Conservation (phyloP, 2,113 vertebrate genomes). For the Pluvianellus socialis region DNA sequence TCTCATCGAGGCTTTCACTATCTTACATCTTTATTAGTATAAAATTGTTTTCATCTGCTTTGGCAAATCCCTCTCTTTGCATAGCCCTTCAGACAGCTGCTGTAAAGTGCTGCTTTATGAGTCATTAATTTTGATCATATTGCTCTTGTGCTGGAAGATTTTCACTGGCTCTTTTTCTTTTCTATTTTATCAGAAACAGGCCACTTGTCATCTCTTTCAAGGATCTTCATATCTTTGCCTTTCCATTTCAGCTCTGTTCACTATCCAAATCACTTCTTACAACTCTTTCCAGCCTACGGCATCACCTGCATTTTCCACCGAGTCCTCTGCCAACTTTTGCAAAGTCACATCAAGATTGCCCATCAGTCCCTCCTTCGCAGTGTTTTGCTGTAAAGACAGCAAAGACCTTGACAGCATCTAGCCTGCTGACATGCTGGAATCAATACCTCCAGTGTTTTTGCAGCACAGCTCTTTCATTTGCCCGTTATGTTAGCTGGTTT, state of each 20-base stretch:
- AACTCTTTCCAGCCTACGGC: background rate
- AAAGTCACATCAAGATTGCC: background rate
- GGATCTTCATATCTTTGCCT: background rate
- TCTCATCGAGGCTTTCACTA: background rate
- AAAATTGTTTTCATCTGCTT: slow-evolving; percentile 1
- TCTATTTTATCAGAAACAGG: background rate
- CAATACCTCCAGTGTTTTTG: background rate
- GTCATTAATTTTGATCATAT: slow-evolving; percentile 14
- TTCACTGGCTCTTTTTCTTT: background rate
- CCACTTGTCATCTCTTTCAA: background rate
- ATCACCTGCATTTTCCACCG: background rate
- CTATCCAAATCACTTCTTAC: background rate
- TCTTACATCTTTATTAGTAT: background rate
- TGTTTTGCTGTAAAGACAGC: background rate
- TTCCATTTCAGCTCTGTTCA: background rate
- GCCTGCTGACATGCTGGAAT: background rate
- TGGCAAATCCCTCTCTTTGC: background rate
- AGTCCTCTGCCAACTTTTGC: background rate
- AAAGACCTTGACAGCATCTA: background rate
- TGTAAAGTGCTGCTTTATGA: background rate
- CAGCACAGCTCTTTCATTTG: background rate
- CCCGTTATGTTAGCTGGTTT: background rate
- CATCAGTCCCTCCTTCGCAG: background rate
- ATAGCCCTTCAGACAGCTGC: background rate
- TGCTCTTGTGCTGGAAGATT: background rate